Evolutionary conservation across 2,888 invertebrate genomes (phyloP), one percentile per base, ranked within the genome.

Genomic region (Rapana venosa): DNA sequence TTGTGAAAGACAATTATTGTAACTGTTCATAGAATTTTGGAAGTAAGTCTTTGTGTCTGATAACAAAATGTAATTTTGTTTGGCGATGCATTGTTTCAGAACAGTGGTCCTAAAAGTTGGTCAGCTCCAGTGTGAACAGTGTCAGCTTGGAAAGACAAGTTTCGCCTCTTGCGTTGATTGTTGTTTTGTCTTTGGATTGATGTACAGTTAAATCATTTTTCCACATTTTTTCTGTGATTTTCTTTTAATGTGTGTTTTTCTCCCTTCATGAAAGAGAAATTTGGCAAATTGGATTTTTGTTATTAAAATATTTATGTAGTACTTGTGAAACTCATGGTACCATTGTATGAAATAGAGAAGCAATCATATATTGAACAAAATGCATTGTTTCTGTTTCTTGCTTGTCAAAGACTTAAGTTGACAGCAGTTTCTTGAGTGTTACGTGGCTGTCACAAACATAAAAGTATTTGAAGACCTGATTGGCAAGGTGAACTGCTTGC

Each of bases 1-100:
- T 47, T 8, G 8, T 47, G 47, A 47, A 47, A 47, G 47, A 47
- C 47, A 2, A 47, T 47, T 47, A 47, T 47, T 47, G 26, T 5
- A 66, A 66, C 22, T 66, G 66, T 66, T 66, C 66, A 66, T 20
- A 26, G 26, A 66, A 20, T 66, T 47, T 66, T 66, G 66, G 66
- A 26, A 20, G 22, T 77, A 77, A 26, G n/a, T 26, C n/a, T 13
- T 77, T 2, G 32, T 35, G 35, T n/a, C 20, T 22, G 47, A 36
- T 47, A 47, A 47, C 47, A 47, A 47, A 47, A 47, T 47, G 36
- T 83, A 47, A 17, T 36, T 88, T 30, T 88, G 88, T 79, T 88
- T 88, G 88, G 79, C 26, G 20, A 81, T 79, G 74, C 47, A 58
- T 58, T 88, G 88, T 88, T 88, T 36, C 88, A 88, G 88, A 88